Evolutionary conservation across 1,140 invertebrate genomes (phyloP), one percentile per base, ranked within the genome.

Genomic region (Drosophila subobscura): DNA sequence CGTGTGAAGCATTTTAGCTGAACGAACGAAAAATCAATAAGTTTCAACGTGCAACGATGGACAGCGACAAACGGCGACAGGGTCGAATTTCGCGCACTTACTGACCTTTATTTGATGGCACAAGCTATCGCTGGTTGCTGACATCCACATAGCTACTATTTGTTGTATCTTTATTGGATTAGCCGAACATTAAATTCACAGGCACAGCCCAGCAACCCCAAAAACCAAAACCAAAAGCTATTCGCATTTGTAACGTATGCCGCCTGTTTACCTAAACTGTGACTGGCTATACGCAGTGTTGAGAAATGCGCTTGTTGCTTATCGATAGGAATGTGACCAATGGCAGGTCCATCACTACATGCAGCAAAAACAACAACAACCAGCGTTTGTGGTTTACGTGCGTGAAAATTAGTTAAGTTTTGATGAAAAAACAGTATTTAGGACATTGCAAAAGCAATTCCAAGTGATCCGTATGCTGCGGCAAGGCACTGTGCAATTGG

Each of bases 1-100:
- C 51, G 79, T 78, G 75, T 89, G 90, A 42, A 89, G 90, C 91
- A 91, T 91, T 91, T 80, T 91, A 85, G 76, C 90, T 91, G 40
- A 7, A 41, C 47, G 16, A 37, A 41, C 44, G 58, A 67, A 77
- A 77, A 89, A 79, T 79, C 79, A 89, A 89, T 85, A 85, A 58
- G 33, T 46, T 10, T 20, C 45, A 49, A 33, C 29, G 25, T n/a
- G 25, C 25, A 16, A 46, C 5, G 4, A 20, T 20, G 16, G 16
- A 20, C 12, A 37, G 40, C 3, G 6, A n/a, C 2, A 14, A 16
- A 16, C 25, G 16, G 16, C 3, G 10, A 37, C 8, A 25, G 22
- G 40, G 16, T 20, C 25, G 49, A 49, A 14, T n/a, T n/a, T n/a
- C 6, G n/a, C 3, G 10, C 47, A 5, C n/a, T 20, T 20, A 56